Evolutionary conservation across 2,888 invertebrate species (phyloP), one percentile per base, ranked within the genome.

Genomic region (Homarus gammarus): DNA sequence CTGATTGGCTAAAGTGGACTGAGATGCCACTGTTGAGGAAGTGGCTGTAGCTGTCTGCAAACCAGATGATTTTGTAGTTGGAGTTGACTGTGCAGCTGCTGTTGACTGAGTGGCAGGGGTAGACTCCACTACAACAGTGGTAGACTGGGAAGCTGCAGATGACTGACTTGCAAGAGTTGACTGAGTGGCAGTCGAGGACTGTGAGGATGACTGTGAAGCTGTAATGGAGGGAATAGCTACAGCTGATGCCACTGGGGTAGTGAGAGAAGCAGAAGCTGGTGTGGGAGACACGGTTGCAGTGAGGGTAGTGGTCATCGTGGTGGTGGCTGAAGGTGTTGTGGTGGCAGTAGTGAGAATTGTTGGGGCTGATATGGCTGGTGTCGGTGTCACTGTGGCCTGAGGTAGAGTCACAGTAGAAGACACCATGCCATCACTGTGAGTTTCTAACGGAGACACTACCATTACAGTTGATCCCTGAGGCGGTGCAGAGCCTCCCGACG

Each of bases 161-260:
- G 86, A 87, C 38, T 87, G 86, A 51, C 86, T 79, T 49, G 78
- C 77, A 3, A 78, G 44, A 33, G 78, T 78, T 10, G 78, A 77
- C 77, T 86, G 75, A 33, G 87, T 81, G 56, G 85, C 77, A 72
- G 81, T 40, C 38, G 84, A 73, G 36, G 81, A 70, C n/a, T 56
- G 85, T 49, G 79, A 73, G 10, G 82, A 77, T 31, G 68, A 68
- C 40, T 38, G 85, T 70, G 78, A 56, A 64, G 84, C 79, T 88
- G 92, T 64, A 44, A 81, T 51, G 64, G 70, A 68, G 82, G 86
- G 2, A 93, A 94, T 84, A 93, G 91, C 89, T 31, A 84, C 88
- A 31, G 92, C 92, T 51, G 92, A 89, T 92, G 92, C 92, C 92
- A 90, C 92, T 1, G 92, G 83, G 12, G 81, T 81, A 64, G 90